Evolutionary conservation across 2,797 vertebrate genomes (phyloP), one percentile per base, ranked within the genome.

Genomic region (Enteromius anoplus): DNA sequence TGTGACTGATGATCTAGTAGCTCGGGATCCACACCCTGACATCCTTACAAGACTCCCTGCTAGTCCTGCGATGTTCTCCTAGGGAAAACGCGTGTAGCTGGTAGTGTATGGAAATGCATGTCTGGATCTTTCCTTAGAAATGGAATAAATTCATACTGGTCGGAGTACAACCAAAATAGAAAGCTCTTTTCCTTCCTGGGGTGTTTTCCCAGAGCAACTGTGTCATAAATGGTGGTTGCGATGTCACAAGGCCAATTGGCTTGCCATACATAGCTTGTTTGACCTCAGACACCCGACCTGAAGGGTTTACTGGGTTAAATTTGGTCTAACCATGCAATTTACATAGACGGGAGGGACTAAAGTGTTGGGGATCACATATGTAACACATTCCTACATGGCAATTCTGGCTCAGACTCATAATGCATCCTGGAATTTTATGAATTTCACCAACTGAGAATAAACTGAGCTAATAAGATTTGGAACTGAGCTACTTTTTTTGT

Each of bases 161-260:
- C 42, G 3, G 42, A 62, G 23, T 9, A 12, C 32, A 66, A 47
- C 51, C 40, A 76, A 88, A 87, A 87, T 80, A 85, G 71, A 80
- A 75, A 26, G 15, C 64, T n/a, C 60, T n/a, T 62, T 88, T 82
- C 85, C 84, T 86, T 84, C 75, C 81, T 72, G 12, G 76, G 42
- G 21, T 55, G 62, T 69, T 82, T 85, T 85, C 73, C 75, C 81
- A 19, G 66, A 86, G 60, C 34, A 58, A 68, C n/a, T 15, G 47
- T 85, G 66, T 62, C 65, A 58, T 70, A 76, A 71, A 81, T 64
- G 60, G 32, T 55, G 45, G 72, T 47, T 68, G 17, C 53, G 45
- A 70, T 79, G 76, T 71, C 65, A 71, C 21, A 53, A 37, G 11
- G 19, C 23, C 29, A 77, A 49, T 17, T 75, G 47, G 11, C 71